Conservation (phyloP, 2,797 vertebrate species). For the Schizothorax lantsangensis region DNA sequence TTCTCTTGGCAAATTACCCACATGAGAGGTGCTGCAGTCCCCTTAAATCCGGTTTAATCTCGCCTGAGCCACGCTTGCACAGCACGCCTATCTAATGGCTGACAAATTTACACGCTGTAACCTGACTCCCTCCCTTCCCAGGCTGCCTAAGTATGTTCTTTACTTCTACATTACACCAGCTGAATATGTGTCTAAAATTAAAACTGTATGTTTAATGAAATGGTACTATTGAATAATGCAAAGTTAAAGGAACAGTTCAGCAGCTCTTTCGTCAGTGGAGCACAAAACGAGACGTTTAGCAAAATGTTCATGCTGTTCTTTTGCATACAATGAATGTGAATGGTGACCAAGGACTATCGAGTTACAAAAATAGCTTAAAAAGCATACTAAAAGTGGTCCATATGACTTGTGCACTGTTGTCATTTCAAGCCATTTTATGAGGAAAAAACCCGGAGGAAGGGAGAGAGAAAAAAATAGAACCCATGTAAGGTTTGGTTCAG, state of each 20-base stretch:
- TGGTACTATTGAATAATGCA: background rate
- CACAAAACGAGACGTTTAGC: background rate
- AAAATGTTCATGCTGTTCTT: background rate
- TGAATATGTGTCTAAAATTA: slow-evolving; percentile 17
- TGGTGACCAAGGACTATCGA: background rate
- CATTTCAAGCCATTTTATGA: background rate
- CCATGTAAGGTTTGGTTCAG: slow-evolving; percentile 7
- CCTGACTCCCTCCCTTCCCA: slow-evolving; percentile 47
- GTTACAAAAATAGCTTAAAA: background rate
- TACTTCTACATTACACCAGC: background rate
- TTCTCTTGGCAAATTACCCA: slow-evolving; percentile 4
- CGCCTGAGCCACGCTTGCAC: slow-evolving; percentile 55
- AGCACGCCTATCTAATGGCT: slow-evolving; percentile 61
- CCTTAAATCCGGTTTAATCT: slow-evolving; percentile 69
- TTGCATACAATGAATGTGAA: too few species aligned
- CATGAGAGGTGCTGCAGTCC: slow-evolving; percentile 31
- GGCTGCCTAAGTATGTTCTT: slow-evolving; percentile 9
- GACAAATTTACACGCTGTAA: slow-evolving; percentile 66
- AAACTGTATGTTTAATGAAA: background rate
- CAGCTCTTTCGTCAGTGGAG: background rate
- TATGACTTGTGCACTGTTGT: background rate
- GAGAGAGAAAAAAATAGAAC: background rate
- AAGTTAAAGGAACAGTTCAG: background rate
- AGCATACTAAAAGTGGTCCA: background rate
- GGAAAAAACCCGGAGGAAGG: background rate